Evolutionary conservation across 2,888 invertebrate genomes (phyloP).

Genomic region (Blomia tropicalis): DNA sequence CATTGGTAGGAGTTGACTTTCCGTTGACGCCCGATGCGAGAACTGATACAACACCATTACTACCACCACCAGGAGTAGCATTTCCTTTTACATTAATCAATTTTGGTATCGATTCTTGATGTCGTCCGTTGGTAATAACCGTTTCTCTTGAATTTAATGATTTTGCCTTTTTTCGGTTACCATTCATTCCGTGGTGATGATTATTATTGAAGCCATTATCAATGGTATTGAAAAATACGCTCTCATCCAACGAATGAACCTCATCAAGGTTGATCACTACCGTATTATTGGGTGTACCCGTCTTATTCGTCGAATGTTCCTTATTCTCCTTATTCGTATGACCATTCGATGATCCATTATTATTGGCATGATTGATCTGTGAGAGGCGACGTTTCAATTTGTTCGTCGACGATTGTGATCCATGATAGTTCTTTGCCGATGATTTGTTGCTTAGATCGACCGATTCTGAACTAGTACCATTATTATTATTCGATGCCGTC

Average conservation of each 20-base stretch:
- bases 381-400: background rate
- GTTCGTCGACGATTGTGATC: background rate
- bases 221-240: background rate
- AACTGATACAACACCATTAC: background rate
- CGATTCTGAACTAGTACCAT: background rate
- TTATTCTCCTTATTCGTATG: constrained; percentile 3
- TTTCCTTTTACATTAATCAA: too few relatives aligned
- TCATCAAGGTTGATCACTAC: constrained; percentile 12
- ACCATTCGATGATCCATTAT: background rate
- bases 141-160: background rate
- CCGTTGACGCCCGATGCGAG: too few relatives aligned
- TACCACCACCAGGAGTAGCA: background rate
- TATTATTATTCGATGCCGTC: background rate
- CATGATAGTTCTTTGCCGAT: background rate
- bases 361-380: background rate
- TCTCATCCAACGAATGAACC: background rate
- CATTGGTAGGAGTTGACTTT: background rate
- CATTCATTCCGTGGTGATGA: background rate
- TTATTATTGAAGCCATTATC: background rate
- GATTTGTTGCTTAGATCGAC: constrained; percentile 6
- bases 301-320: background rate
- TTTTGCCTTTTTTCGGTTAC: background rate
- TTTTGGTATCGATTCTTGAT: background rate
- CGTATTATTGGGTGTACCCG: background rate
- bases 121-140: background rate